phyloP scores from a whole-genome alignment of 2,113 vertebrate species.

The Tretioscincus oriximinensis region DNA sequence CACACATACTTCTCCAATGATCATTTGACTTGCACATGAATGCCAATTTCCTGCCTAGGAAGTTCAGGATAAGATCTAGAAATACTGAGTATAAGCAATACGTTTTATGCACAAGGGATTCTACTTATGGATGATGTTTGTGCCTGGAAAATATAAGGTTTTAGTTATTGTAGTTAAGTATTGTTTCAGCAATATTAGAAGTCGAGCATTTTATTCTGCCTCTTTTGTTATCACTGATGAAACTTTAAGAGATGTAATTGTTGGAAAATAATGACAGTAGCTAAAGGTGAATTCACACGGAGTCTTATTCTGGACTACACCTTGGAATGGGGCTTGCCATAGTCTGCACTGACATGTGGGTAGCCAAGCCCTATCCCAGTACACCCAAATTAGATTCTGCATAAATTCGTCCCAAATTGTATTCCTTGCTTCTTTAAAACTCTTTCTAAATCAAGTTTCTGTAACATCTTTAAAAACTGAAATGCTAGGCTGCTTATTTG shows the following conservation, averaged over 20 bases:
- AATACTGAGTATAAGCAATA: not conserved
- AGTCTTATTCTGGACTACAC: too few species aligned
- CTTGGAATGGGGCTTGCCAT: too few species aligned
- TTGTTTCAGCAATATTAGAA: not conserved
- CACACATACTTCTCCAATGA: not conserved
- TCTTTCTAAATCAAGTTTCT: not conserved
- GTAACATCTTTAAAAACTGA: not conserved
- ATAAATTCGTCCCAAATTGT: not conserved
- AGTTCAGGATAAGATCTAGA: not conserved
- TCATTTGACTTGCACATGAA: not conserved
- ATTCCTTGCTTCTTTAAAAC: not conserved
- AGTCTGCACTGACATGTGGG: too few species aligned
- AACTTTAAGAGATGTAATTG: not conserved
- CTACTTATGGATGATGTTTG: not conserved
- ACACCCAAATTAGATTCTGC: too few species aligned
- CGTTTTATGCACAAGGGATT: not conserved
- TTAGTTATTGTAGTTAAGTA: not conserved
- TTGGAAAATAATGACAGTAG: not conserved
- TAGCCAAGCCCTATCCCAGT: too few species aligned
- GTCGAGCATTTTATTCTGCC: not conserved
- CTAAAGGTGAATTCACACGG: not conserved
- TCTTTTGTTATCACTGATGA: too few species aligned
- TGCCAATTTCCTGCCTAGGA: not conserved
- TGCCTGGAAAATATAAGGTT: not conserved
- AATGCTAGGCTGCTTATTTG: not conserved